Evolutionary conservation across 2,888 invertebrate genomes (phyloP), one percentile per base, ranked within the genome.

Genomic region (Leptogaster cylindrica): DNA sequence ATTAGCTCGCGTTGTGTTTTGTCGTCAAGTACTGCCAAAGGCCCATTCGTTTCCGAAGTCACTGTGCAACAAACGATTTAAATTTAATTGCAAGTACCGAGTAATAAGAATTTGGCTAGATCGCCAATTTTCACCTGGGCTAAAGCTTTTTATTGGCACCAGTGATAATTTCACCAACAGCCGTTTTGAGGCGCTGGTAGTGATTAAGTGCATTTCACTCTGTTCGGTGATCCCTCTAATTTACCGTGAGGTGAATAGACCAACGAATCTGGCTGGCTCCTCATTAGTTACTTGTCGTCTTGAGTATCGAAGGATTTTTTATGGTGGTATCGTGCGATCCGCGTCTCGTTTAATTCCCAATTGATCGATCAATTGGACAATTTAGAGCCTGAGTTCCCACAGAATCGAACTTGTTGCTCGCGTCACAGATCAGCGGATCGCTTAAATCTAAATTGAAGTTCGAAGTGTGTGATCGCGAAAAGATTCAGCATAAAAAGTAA

Each of bases 311-410:
- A 0, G 20, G 23, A 18, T 46, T 18, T 16, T 18, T 46, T 46
- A 25, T 10, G 31, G 10, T 12, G 46, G 12, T 23, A 6, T 2
- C 41, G n/a, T 41, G 41, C 20, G 18, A 16, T 41, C 14, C 10
- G 41, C 5, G 8, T 7, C 12, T 46, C 16, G n/a, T n/a, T n/a
- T n/a, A n/a, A n/a, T n/a, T n/a, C n/a, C n/a, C 25, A 28, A 52
- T 52, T 52, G 52, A n/a, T 52, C 10, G 20, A 14, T 33, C 52
- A 52, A 52, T 52, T 52, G 31, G 10, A 10, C 52, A 52, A 52
- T 52, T 52, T 31, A 52, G 33, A 31, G 6, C 28, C n/a, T 10
- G 31, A 52, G 7, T 52, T 28, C 14, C 31, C 1, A 52, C 8
- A 27, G 10, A 52, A 52, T 27, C 7, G 25, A 46, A n/a, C 23